These are phyloP conservation scores for Pipistrellus pygmaeus DNA, from an alignment of 2,797 vertebrate genomes.

Conservation along the genomic window DNA sequence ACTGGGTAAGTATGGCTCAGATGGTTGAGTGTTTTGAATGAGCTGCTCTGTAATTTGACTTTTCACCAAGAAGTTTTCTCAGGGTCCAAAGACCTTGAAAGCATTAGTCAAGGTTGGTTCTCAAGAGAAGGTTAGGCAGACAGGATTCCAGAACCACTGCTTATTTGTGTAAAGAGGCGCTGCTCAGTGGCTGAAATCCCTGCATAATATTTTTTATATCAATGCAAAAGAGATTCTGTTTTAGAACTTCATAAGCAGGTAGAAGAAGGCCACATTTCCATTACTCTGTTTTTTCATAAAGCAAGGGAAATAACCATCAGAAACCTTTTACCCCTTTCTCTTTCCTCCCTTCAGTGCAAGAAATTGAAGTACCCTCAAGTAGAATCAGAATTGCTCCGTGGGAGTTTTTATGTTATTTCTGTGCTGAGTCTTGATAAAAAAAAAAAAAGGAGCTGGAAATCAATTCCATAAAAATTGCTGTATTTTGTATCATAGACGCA, in stretches of 20 bases:
- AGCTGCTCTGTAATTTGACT: background rate
- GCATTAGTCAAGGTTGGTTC: background rate
- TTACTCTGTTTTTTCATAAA: constrained; percentile 29
- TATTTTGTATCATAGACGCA: background rate
- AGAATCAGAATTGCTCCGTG: background rate
- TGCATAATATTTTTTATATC: background rate
- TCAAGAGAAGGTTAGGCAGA: background rate
- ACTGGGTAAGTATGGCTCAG: background rate
- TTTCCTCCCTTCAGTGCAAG: background rate
- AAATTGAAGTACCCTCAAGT: background rate
- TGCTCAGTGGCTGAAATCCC: background rate
- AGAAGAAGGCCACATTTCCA: background rate
- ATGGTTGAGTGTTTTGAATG: background rate
- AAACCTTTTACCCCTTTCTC: background rate
- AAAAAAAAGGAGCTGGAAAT: background rate
- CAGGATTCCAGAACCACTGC: background rate
- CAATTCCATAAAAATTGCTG: background rate
- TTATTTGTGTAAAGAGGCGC: background rate
- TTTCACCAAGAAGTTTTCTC: background rate
- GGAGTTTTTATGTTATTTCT: background rate
- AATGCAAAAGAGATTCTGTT: background rate
- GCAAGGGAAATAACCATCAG: background rate
- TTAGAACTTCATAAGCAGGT: background rate
- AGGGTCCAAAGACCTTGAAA: background rate
- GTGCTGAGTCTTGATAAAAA: background rate